Evolutionary conservation across 1,140 invertebrate species (phyloP).

Genomic region (Drosophila varians): DNA sequence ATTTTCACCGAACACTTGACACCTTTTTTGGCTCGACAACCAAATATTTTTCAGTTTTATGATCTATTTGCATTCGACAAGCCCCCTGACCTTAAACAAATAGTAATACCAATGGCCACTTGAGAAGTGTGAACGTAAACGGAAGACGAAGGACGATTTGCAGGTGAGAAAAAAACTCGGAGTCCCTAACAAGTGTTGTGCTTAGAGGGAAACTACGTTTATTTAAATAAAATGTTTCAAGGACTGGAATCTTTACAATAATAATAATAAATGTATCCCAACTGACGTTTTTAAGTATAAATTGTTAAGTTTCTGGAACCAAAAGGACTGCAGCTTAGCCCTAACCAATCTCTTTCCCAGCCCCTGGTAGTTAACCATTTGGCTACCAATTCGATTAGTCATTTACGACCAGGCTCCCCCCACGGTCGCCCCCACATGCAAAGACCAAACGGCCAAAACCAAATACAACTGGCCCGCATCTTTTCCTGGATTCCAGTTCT

Average conservation of each 20-base stretch:
- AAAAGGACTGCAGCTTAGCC: neutral
- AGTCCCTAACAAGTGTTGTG: constrained; percentile 12
- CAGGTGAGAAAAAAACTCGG: neutral
- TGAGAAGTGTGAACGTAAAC: constrained; percentile 28
- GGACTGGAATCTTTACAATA: neutral
- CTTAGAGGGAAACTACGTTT: neutral
- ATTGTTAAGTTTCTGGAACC: neutral
- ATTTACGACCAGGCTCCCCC: constrained; percentile 38
- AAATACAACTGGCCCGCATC: constrained; percentile 44
- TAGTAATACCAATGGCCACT: constrained; percentile 32
- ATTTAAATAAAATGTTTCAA: constrained; percentile 1
- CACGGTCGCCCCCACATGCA: constrained; percentile 2
- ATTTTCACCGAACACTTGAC: constrained; percentile 64
- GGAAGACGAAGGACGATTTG: constrained; percentile 11
- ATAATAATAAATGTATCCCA: neutral
- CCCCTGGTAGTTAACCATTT: constrained; percentile 32
- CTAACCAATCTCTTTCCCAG: constrained; percentile 7
- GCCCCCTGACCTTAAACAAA: constrained; percentile 56
- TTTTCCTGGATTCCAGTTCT: constrained; percentile 27
- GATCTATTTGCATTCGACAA: constrained; percentile 60
- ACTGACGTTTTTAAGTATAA: neutral
- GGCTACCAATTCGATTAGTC: constrained; percentile 66
- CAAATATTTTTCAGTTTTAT: constrained; percentile 52
- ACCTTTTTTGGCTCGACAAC: constrained; percentile 38
- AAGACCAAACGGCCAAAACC: constrained; percentile 7